These are phyloP conservation scores for Onchidella celtica DNA, from an alignment of 2,888 invertebrate genomes.

Conservation along the genomic window DNA sequence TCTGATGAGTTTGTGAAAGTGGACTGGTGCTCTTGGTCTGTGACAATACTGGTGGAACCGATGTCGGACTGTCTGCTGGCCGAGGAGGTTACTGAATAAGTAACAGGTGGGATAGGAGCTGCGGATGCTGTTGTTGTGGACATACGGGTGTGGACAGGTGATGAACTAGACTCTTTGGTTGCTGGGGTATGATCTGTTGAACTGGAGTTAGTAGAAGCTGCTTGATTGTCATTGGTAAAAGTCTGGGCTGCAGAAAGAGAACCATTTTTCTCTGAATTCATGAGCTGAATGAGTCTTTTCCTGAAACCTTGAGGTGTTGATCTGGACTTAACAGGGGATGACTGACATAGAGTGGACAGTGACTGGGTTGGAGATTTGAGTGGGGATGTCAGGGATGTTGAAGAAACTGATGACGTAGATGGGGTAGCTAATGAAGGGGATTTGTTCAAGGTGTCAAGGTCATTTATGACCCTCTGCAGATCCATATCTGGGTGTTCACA, in stretches of 20 bases:
- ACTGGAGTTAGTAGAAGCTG: neutral
- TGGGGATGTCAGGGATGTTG: slow-evolving; percentile 37
- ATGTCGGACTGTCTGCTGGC: too few species aligned
- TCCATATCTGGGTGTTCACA: slow-evolving; percentile 27
- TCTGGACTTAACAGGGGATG: slow-evolving; percentile 30
- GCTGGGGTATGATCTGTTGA: too few species aligned
- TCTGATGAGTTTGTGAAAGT: too few species aligned
- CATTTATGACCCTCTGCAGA: slow-evolving; percentile 41
- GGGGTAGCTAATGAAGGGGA: slow-evolving; percentile 27
- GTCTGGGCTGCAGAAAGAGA: neutral
- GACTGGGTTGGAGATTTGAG: slow-evolving; percentile 28
- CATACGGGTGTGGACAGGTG: too few species aligned
- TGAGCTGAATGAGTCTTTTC: slow-evolving; percentile 52
- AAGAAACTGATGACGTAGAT: slow-evolving; percentile 33
- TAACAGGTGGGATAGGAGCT: too few species aligned
- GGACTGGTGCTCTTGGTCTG: too few species aligned
- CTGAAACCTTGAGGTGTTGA: slow-evolving; percentile 51
- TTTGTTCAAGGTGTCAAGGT: slow-evolving; percentile 32
- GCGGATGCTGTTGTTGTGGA: too few species aligned
- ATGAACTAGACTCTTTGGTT: too few species aligned
- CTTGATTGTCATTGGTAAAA: too few species aligned
- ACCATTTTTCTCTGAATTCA: slow-evolving; percentile 45
- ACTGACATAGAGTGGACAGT: neutral
- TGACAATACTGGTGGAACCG: too few species aligned
- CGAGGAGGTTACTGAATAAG: too few species aligned